Evolutionary conservation across 2,888 invertebrate genomes (phyloP).

Genomic region (Melanostoma mellinum): DNA sequence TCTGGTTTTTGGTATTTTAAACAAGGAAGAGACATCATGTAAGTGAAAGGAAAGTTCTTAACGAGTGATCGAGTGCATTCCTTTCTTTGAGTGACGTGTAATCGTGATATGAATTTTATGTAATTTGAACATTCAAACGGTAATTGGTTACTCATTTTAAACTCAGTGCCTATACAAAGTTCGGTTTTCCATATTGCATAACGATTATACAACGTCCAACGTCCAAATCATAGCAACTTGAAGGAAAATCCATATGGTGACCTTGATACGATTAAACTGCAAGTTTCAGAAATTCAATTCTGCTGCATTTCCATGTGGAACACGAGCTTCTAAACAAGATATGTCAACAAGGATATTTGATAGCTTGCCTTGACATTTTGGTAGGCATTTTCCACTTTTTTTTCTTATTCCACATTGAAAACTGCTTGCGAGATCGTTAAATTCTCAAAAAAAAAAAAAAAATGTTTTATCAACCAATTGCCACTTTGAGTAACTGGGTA

Average conservation of each 20-base stretch:
- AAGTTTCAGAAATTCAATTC: constrained; percentile 12
- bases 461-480: neutral
- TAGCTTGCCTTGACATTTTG: neutral
- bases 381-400: constrained; percentile 18
- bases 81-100: constrained; percentile 51
- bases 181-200: constrained; percentile 7
- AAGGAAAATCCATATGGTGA: constrained; percentile 12
- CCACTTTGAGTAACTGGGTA: constrained; percentile 1
- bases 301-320: constrained; percentile 25
- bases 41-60: constrained; percentile 58
- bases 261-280: constrained; percentile 49
- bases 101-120: constrained; percentile 27
- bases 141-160: constrained; percentile 8
- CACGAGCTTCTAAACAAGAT: constrained; percentile 41
- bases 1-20: constrained; percentile 8
- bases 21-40: constrained; percentile 33
- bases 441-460: neutral
- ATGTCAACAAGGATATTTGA: constrained; percentile 67
- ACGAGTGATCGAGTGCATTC: constrained; percentile 49
- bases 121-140: constrained; percentile 5
- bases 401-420: neutral
- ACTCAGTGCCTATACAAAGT: constrained; percentile 19
- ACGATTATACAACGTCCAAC: neutral
- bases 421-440: constrained; percentile 13
- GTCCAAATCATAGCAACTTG: neutral